Evolutionary conservation across 2,113 vertebrate species (phyloP).

Genomic region (Bostrychus sinensis): DNA sequence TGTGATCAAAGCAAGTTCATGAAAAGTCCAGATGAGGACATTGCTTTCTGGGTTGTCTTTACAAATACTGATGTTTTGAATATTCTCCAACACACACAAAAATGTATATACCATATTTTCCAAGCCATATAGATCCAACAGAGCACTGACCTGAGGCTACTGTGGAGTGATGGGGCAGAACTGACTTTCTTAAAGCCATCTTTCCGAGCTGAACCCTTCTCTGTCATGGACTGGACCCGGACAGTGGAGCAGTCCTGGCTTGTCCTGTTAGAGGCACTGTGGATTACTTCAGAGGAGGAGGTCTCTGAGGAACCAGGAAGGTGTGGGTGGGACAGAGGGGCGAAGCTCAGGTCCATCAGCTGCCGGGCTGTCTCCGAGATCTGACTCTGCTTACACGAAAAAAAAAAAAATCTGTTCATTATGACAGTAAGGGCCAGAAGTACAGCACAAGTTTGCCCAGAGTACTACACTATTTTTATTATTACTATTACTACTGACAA

Average conservation of each 20-base stretch:
- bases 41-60: no score
- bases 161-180: conserved; percentile 55
- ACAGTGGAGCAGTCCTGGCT: conserved; percentile 29
- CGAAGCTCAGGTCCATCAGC: conserved; percentile 84
- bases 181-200: conserved; percentile 63
- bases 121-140: neutral
- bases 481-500: no score
- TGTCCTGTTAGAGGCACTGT: conserved; percentile 25
- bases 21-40: no score
- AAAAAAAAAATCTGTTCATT: neutral
- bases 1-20: no score
- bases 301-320: conserved; percentile 53
- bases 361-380: conserved; percentile 85
- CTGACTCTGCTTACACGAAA: conserved; percentile 72
- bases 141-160: conserved; percentile 54
- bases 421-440: fast-evolving
- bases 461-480: no score
- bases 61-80: neutral
- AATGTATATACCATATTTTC: neutral
- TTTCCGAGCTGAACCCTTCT: conserved; percentile 47
- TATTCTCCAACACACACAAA: neutral
- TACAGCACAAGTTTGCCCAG: no score
- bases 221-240: conserved; percentile 26
- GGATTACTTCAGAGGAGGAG: conserved; percentile 46
- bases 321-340: conserved; percentile 79